Percentiles rank a stretch among this genome's conserved stretches.
phyloP scores from a whole-genome alignment of 2,888 invertebrate genomes.

The Dryococelus australis region DNA sequence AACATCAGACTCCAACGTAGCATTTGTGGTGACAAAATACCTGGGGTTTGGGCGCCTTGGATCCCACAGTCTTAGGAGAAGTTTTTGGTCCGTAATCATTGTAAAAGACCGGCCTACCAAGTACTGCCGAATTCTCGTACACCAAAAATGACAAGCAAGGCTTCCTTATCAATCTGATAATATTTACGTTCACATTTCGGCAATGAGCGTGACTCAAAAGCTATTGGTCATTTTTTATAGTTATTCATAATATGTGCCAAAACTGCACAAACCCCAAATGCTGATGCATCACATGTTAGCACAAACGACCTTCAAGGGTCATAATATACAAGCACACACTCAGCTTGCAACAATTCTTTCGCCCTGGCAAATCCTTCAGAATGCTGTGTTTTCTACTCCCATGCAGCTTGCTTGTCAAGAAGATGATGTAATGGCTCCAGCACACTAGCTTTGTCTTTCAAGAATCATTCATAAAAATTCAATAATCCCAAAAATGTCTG shows the following conservation, averaged over 20 bases:
- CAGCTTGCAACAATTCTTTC: not conserved
- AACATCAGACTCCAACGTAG: not conserved
- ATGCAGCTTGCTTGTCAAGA: not conserved
- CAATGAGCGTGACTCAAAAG: too few species aligned
- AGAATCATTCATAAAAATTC: conserved; percentile 23
- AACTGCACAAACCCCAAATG: too few species aligned
- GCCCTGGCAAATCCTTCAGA: not conserved
- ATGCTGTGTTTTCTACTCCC: not conserved
- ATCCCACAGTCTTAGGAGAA: too few species aligned
- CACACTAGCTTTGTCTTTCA: too few species aligned
- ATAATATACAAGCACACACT: too few species aligned
- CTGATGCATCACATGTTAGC: not conserved
- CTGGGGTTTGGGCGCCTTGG: too few species aligned
- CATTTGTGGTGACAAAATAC: too few species aligned
- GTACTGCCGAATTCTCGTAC: conserved; percentile 32
- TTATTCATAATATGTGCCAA: too few species aligned
- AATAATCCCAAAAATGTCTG: not conserved
- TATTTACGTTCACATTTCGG: conserved; percentile 37
- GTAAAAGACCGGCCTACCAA: too few species aligned
- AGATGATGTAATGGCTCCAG: conserved; percentile 23
- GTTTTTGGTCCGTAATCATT: too few species aligned
- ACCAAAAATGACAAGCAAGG: conserved; percentile 2
- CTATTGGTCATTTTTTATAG: too few species aligned
- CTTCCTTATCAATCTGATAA: conserved; percentile 29
- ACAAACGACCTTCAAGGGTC: not conserved